Percentiles rank a stretch among this genome's conserved stretches.
Conservation (phyloP, 2,113 vertebrate species). For the Ceuthmochares aereus region DNA sequence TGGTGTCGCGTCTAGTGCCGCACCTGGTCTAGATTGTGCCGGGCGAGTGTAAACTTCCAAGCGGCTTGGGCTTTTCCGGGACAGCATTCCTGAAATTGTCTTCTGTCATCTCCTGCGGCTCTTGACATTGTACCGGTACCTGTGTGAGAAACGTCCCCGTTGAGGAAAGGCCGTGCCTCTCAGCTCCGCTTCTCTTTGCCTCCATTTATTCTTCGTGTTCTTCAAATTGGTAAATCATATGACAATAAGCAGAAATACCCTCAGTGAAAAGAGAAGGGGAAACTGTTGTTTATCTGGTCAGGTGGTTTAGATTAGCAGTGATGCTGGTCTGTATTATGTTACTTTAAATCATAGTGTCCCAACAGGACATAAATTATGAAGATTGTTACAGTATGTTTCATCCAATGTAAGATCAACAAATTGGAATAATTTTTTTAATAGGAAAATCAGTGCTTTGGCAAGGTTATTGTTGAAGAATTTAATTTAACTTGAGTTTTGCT, state of each 20-base stretch:
- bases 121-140: slow-evolving; percentile 75
- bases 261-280: slow-evolving; percentile 81
- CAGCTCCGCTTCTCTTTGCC: slow-evolving; percentile 62
- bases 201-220: slow-evolving; percentile 73
- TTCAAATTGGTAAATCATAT: slow-evolving; percentile 84
- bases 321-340: slow-evolving; percentile 94
- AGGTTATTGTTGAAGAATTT: slow-evolving; percentile 80
- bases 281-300: slow-evolving; percentile 87
- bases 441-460: slow-evolving; percentile 87
- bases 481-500: slow-evolving; percentile 81
- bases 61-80: background rate
- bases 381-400: slow-evolving; percentile 88
- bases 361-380: slow-evolving; percentile 93
- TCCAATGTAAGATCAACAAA: slow-evolving; percentile 88
- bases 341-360: slow-evolving; percentile 93
- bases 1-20: background rate
- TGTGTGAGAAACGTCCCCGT: slow-evolving; percentile 27
- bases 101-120: slow-evolving; percentile 60
- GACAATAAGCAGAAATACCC: slow-evolving; percentile 94
- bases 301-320: slow-evolving; percentile 97
- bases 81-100: slow-evolving; percentile 66
- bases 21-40: slow-evolving; percentile 44
- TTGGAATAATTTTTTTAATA: slow-evolving; percentile 87
- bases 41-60: background rate
- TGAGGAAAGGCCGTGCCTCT: slow-evolving; percentile 59